Percentiles rank a stretch among this genome's conserved stretches.
Conservation (phyloP, 2,797 vertebrate species). For the Lagorchestes hirsutus region DNA sequence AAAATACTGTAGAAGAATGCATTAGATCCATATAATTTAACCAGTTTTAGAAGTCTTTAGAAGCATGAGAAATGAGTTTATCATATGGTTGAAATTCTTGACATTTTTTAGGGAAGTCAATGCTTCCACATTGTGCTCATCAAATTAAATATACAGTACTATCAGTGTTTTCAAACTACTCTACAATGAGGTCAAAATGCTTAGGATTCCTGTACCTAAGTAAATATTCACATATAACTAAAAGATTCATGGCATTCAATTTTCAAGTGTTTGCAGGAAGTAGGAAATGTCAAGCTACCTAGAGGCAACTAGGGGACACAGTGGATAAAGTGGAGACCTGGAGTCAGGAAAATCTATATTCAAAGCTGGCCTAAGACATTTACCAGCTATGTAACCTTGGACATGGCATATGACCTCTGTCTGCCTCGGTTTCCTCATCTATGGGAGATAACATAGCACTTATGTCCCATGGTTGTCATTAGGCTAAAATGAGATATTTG, state of each 20-base stretch:
- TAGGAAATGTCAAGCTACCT: conserved; percentile 33
- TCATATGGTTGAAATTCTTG: conserved; percentile 79
- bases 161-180: conserved; percentile 75
- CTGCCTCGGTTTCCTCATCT: not conserved
- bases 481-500: not conserved
- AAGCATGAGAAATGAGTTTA: conserved; percentile 73
- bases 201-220: conserved; percentile 77
- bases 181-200: conserved; percentile 75
- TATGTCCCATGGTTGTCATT: not conserved
- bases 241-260: conserved; percentile 73
- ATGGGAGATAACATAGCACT: too few relatives aligned
- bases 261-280: conserved; percentile 76
- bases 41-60: not conserved
- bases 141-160: conserved; percentile 75
- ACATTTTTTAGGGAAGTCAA: conserved; percentile 81
- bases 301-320: not conserved
- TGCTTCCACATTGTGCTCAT: conserved; percentile 79
- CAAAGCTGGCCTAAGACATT: not conserved
- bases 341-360: not conserved
- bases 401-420: not conserved
- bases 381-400: not conserved
- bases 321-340: not conserved
- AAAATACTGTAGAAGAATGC: not conserved
- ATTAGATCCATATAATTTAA: not conserved
- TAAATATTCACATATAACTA: conserved; percentile 76